Base-by-base conservation (phyloP, 1,140 invertebrate species). In the Octopus bimaculoides region DNA sequence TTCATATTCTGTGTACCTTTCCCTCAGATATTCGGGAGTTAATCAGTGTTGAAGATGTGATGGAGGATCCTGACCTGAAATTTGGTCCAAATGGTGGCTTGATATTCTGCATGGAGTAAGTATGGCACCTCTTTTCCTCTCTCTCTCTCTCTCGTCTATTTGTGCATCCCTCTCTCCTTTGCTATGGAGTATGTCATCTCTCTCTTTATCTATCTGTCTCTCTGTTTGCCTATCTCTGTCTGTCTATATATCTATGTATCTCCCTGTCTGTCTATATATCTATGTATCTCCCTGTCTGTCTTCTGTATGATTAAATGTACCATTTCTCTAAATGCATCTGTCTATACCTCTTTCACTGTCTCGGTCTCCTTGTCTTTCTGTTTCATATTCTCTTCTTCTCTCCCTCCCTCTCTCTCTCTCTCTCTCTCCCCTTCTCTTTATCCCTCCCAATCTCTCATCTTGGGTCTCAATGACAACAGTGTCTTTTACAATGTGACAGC, bases 1-100 rank as follows among this genome's bases (percentile, higher is more conserved):
- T 41, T 41, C 26, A 41, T 2, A 41, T 41, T 41, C 26, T 41
- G 26, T 2, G 26, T 41, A 2, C 26, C 77, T 74, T 26, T 54
- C 56, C 87, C 85, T 52, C 82, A 92, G 98, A 99, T 91, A 95
- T 99, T 78, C 91, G 97, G 83, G 97, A 99, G 84, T 90, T 99
- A 54, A 98, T 99, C 87, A 93, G 96, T 82, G 91, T 99, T 0
- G 96, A 98, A 85, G 98, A 99, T 93, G 95, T 95, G 0, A 98
- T 98, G 96, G 96, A 98, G 90, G 97, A 98, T 91, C 94, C 96
- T 81, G 94, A 97, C 81, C 89, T 99, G n/a, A 93, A 94, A 84
- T 97, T 97, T 92, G 98, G 98, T 6, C 98, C 98, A 0, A 99
- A 99, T 92, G 98, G 98, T 73, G 98, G 96, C 5, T 93, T 99